Evolutionary conservation across 2,888 invertebrate species (phyloP).

Genomic region (Acleris emargana): DNA sequence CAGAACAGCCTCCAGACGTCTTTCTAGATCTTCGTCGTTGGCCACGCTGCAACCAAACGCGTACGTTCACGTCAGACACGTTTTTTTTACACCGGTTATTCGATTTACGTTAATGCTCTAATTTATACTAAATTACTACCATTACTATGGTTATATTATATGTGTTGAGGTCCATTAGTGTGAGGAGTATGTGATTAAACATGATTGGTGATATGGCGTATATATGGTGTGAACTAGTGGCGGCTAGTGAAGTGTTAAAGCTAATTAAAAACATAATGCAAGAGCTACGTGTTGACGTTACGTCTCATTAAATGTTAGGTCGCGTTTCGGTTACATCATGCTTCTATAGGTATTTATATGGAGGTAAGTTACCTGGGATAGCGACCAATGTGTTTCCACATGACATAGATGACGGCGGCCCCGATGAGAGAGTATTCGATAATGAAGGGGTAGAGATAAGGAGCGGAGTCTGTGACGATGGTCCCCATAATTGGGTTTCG

Average conservation of each 20-base stretch:
- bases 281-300: constrained; percentile 17
- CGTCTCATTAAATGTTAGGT: constrained; percentile 23
- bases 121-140: constrained; percentile 2
- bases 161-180: neutral
- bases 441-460: constrained; percentile 97
- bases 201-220: constrained; percentile 2
- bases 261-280: constrained; percentile 16
- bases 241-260: constrained; percentile 12
- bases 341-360: constrained; percentile 11
- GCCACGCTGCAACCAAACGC: constrained; percentile 82
- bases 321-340: constrained; percentile 37
- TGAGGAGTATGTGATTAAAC: neutral
- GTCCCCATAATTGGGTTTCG: constrained; percentile 95
- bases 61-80: constrained; percentile 63
- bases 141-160: neutral
- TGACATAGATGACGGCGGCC: constrained; percentile 96
- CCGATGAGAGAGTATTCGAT: constrained; percentile 98
- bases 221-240: constrained; percentile 21
- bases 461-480: constrained; percentile 96
- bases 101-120: constrained; percentile 22
- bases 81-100: constrained; percentile 21
- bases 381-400: constrained; percentile 97
- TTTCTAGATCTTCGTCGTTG: constrained; percentile 93
- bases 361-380: constrained; percentile 87
- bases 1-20: constrained; percentile 93